A percentile compares a stretch with the other conserved stretches of the same genome.
Conservation (phyloP, 2,797 vertebrate species). For the Paratrypauchen microcephalus region DNA sequence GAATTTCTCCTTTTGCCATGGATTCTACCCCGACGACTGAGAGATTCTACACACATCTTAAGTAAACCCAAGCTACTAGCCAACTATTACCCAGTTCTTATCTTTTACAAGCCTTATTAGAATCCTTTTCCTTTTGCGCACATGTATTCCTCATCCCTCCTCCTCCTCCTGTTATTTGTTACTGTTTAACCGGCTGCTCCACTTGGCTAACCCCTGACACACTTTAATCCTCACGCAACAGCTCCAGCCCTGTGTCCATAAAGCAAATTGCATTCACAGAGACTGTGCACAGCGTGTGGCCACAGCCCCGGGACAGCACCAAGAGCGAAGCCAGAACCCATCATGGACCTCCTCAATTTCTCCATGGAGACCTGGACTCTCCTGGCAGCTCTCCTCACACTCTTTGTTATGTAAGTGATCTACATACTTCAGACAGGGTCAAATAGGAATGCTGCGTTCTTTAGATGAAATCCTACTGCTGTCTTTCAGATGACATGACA, state of each 20-base stretch:
- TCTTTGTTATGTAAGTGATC: slow-evolving; percentile 55
- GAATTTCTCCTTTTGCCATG: no score
- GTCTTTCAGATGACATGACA: no score
- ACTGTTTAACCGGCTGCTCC: slow-evolving; percentile 15
- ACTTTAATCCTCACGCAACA: slow-evolving; percentile 7
- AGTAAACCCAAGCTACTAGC: no score
- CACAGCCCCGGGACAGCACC: not conserved
- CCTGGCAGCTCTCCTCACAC: slow-evolving; percentile 56
- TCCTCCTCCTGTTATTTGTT: not conserved
- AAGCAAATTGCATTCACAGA: not conserved
- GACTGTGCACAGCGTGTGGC: not conserved
- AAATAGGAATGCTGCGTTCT: no score
- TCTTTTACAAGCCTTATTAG: no score
- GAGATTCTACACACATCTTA: no score
- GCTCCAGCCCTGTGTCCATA: slow-evolving; percentile 6
- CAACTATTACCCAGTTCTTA: not conserved
- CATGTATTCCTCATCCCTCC: not conserved
- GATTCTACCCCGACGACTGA: no score
- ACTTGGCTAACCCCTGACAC: slow-evolving; percentile 43
- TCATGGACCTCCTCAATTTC: slow-evolving; percentile 55
- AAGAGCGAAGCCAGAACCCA: not conserved
- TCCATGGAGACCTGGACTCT: slow-evolving; percentile 74
- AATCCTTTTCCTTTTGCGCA: not conserved
- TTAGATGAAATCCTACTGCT: no score
- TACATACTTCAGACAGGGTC: no score